A percentile compares a stretch with the other conserved stretches of the same genome.
Evolutionary conservation across 2,888 invertebrate species (phyloP).

Genomic region (Tenthredo mesomela): DNA sequence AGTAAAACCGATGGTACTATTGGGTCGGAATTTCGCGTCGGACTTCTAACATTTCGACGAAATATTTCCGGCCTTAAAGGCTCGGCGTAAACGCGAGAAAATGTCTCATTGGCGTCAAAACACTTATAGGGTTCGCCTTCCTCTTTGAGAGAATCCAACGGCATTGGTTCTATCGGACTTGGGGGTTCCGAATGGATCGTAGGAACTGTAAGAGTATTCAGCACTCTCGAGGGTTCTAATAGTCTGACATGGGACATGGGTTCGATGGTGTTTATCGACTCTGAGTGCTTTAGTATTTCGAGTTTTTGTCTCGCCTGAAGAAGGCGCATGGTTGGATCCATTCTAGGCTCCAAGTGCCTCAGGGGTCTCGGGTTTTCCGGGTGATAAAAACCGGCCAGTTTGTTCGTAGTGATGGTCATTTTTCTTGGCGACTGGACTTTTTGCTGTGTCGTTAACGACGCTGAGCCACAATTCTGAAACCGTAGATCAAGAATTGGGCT

Average conservation of each 20-base stretch:
- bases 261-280: constrained; percentile 65
- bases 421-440: constrained; percentile 60
- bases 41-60: constrained; percentile 58
- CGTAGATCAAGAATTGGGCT: constrained; percentile 50
- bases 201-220: constrained; percentile 67
- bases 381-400: constrained; percentile 64
- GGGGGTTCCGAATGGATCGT: constrained; percentile 73
- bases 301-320: constrained; percentile 59
- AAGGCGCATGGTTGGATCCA: constrained; percentile 53
- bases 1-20: constrained; percentile 70
- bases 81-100: neutral
- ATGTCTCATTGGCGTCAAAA: constrained; percentile 28
- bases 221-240: constrained; percentile 63
- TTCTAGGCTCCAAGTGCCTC: constrained; percentile 47
- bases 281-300: constrained; percentile 65
- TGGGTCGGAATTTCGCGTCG: constrained; percentile 69
- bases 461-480: constrained; percentile 22
- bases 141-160: constrained; percentile 64
- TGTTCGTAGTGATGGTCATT: constrained; percentile 69
- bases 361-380: constrained; percentile 53
- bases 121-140: constrained; percentile 57
- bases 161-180: constrained; percentile 71
- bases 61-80: constrained; percentile 16
- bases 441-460: constrained; percentile 57
- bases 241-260: constrained; percentile 59